Conservation (phyloP, 1,140 invertebrate species). For the Myzus persicae region DNA sequence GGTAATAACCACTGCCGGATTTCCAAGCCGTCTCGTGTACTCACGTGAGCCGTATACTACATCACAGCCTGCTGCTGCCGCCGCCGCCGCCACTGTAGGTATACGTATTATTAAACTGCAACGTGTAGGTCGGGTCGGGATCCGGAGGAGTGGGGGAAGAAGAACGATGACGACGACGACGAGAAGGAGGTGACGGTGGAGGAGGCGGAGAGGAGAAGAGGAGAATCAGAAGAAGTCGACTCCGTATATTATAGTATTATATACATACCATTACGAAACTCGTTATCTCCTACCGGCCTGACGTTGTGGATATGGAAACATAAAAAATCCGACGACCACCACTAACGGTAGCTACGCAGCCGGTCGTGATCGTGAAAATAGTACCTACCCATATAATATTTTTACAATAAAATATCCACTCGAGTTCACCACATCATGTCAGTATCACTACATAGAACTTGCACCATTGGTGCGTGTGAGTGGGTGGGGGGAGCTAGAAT, state of each 20-base stretch:
- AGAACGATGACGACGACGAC: neutral
- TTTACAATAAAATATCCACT: neutral
- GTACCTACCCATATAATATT: neutral
- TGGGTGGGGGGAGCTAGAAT: too few species aligned
- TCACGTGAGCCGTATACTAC: neutral
- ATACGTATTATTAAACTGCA: neutral
- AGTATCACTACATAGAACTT: neutral
- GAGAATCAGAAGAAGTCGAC: neutral
- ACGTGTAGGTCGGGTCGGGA: neutral
- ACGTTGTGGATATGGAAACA: neutral
- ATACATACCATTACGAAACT: neutral
- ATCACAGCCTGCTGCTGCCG: neutral
- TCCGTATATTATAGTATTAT: neutral
- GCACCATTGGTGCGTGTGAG: neutral
- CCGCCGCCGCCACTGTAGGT: neutral
- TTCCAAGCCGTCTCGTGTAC: neutral
- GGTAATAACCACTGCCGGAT: neutral
- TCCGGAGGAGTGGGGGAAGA: neutral
- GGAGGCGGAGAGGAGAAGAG: neutral
- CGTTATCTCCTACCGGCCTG: slow-evolving; percentile 32
- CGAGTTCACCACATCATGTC: neutral
- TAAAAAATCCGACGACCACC: neutral
- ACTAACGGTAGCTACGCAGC: neutral
- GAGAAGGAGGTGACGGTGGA: neutral
- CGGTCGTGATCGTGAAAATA: neutral